Evolutionary conservation across 2,797 vertebrate species (phyloP).

Genomic region (Sebastes ruberrimus): DNA sequence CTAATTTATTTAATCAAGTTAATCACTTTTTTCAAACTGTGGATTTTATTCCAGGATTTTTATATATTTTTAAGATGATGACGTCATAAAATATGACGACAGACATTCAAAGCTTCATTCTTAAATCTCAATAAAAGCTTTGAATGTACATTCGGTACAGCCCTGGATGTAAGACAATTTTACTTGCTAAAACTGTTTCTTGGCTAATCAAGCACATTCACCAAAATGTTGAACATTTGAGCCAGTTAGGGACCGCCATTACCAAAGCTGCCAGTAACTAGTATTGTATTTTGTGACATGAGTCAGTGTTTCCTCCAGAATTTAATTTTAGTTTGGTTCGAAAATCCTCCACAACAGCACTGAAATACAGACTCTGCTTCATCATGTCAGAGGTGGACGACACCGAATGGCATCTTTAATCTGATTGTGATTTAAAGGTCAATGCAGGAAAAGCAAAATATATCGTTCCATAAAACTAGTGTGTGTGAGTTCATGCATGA

Average conservation of each 20-base stretch:
- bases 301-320: not conserved
- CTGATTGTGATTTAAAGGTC: constrained; percentile 34
- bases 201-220: not conserved
- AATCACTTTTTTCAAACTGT: no score
- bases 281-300: not conserved
- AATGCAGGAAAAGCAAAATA: not conserved
- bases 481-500: constrained; percentile 15
- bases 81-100: not conserved
- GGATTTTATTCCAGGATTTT: not conserved
- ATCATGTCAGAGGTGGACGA: constrained; percentile 5
- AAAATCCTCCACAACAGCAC: not conserved
- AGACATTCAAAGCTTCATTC: not conserved
- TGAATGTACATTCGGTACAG: not conserved
- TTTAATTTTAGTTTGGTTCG: not conserved
- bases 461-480: constrained; percentile 14
- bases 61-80: not conserved
- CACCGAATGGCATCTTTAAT: not conserved
- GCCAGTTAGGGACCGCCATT: not conserved
- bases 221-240: not conserved
- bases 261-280: not conserved
- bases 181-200: not conserved
- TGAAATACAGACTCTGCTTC: constrained; percentile 2
- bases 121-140: not conserved
- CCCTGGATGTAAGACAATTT: not conserved
- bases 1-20: no score